Conservation (phyloP, 1,140 invertebrate genomes). For the Atta cephalotes region DNA sequence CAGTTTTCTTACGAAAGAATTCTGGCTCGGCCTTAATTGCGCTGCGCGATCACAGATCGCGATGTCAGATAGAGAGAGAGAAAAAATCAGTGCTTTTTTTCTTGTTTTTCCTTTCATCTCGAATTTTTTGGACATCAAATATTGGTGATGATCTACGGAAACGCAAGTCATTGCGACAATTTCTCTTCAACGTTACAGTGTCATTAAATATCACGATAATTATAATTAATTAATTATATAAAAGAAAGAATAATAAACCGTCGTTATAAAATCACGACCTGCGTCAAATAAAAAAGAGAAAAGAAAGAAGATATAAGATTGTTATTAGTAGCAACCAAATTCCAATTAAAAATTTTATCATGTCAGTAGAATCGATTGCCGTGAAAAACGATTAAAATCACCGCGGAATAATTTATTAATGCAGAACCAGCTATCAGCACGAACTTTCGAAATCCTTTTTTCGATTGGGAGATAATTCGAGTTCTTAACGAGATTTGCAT, state of each 20-base stretch:
- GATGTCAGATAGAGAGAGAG: background rate
- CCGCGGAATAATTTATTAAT: conserved; percentile 39
- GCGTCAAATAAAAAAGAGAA: background rate
- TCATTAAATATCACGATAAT: conserved; percentile 38
- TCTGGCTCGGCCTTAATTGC: conserved; percentile 19
- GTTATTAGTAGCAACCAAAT: conserved; percentile 26
- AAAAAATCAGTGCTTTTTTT: background rate
- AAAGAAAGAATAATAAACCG: conserved; percentile 59
- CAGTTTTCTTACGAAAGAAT: conserved; percentile 48
- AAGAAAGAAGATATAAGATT: conserved; percentile 34
- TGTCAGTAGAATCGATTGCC: conserved; percentile 43
- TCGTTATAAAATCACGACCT: background rate
- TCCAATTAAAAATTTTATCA: conserved; percentile 43
- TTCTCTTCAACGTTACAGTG: background rate
- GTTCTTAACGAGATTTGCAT: conserved; percentile 20
- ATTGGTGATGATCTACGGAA: background rate
- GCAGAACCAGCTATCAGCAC: background rate
- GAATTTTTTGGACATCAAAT: background rate
- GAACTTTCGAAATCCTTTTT: background rate
- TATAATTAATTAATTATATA: background rate
- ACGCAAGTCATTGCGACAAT: background rate
- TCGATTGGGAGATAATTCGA: background rate
- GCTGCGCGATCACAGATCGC: background rate
- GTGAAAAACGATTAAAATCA: conserved; percentile 25
- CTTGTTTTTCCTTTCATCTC: background rate